Percentiles rank a stretch among this genome's conserved stretches.
Conservation (phyloP, 92 coral and sea anemone species). For the Umimayanthus chanpuru region DNA sequence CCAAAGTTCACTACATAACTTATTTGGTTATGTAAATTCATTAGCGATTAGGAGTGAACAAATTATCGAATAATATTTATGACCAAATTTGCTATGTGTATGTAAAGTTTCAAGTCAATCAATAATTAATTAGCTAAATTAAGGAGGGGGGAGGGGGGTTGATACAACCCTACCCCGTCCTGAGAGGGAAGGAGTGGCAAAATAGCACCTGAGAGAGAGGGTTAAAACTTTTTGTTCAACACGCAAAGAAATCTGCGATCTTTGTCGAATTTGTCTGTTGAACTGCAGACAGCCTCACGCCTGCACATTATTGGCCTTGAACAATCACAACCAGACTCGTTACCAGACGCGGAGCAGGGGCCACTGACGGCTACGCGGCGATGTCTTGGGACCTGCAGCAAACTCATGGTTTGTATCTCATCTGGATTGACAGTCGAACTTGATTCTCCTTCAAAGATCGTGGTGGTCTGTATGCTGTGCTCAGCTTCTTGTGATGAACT, state of each 20-base stretch:
- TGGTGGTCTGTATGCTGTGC: not conserved
- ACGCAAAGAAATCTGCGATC: not conserved
- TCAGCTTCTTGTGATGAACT: not conserved
- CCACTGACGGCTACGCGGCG: not conserved
- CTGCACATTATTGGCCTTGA: not conserved
- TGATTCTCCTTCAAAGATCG: not conserved
- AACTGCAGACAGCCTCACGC: not conserved
- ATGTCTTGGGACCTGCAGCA: not conserved
- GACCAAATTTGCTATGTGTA: too few relatives aligned
- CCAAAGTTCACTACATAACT: too few relatives aligned
- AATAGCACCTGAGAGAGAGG: too few relatives aligned
- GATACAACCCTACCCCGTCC: too few relatives aligned
- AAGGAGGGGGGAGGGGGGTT: too few relatives aligned
- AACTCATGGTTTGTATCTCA: not conserved
- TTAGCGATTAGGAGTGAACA: too few relatives aligned
- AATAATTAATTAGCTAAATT: too few relatives aligned
- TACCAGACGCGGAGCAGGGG: not conserved
- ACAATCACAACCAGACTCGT: not conserved
- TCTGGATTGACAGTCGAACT: not conserved
- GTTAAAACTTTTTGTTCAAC: not conserved
- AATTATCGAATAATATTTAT: too few relatives aligned
- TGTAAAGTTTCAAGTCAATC: too few relatives aligned
- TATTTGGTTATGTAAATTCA: too few relatives aligned
- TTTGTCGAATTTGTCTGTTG: not conserved
- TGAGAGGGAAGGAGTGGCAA: too few relatives aligned